Evolutionary conservation across 2,888 invertebrate species (phyloP).

Genomic region (Coenonympha arcania): DNA sequence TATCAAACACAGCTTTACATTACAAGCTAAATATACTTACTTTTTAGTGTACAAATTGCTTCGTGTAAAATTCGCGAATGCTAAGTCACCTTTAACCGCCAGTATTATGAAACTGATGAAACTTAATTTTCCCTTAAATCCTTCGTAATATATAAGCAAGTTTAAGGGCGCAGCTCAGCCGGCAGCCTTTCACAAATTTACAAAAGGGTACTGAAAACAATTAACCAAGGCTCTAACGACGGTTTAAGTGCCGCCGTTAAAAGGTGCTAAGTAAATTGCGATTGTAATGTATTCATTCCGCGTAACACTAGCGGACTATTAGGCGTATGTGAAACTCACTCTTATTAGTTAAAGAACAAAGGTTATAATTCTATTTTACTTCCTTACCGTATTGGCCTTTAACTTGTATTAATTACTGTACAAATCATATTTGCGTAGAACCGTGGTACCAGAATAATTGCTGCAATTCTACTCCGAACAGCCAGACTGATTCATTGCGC

Average conservation of each 20-base stretch:
- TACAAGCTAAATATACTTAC: too few species aligned
- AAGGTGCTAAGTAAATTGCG: slow-evolving; percentile 31
- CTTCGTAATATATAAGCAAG: slow-evolving; percentile 3
- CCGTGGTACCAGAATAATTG: too few species aligned
- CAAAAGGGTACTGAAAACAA: slow-evolving; percentile 23
- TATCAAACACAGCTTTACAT: too few species aligned
- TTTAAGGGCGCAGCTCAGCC: slow-evolving; percentile 14
- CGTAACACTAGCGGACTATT: background rate
- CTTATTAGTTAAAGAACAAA: background rate
- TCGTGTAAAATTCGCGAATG: too few species aligned
- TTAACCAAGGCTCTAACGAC: slow-evolving; percentile 21
- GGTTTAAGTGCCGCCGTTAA: slow-evolving; percentile 25
- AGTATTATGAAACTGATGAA: too few species aligned
- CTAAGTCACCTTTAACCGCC: too few species aligned
- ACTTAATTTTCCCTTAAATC: background rate
- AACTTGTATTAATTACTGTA: too few species aligned
- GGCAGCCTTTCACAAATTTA: slow-evolving; percentile 19
- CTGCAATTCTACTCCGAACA: too few species aligned
- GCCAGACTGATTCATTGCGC: too few species aligned
- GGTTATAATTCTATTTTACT: slow-evolving; percentile 4
- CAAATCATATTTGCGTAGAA: too few species aligned
- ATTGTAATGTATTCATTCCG: slow-evolving; percentile 24
- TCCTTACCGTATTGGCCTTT: too few species aligned
- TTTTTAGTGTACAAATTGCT: too few species aligned
- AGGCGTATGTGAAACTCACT: background rate